These are phyloP conservation scores for Glomeris marginata DNA, from an alignment of 2,888 invertebrate species.

Conservation along the genomic window DNA sequence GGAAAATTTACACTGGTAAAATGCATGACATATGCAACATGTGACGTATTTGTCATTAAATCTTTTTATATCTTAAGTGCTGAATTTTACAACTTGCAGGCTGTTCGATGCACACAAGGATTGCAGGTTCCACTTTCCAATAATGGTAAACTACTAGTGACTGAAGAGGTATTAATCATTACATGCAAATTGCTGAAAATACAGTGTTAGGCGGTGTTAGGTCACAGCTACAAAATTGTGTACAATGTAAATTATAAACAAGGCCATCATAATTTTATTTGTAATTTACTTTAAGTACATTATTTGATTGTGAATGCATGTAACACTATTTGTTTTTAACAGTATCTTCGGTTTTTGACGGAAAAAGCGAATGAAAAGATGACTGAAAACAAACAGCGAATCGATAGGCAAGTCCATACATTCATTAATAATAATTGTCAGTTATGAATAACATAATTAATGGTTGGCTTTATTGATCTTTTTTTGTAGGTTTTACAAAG, in stretches of 20 bases:
- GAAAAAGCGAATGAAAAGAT: constrained; percentile 25
- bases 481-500: not conserved
- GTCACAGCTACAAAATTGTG: too few relatives aligned
- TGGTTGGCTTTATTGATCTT: not conserved
- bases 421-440: not conserved
- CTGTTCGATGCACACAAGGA: constrained; percentile 32
- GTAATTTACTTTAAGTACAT: too few relatives aligned
- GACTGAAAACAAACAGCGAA: constrained; percentile 19
- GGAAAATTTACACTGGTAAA: constrained; percentile 32
- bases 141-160: constrained; percentile 28
- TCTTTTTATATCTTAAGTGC: constrained; percentile 1
- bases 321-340: constrained; percentile 21
- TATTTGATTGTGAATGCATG: not conserved
- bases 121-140: constrained; percentile 33
- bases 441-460: not conserved
- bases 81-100: constrained; percentile 25
- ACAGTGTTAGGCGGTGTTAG: not conserved
- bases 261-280: too few relatives aligned
- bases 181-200: too few relatives aligned
- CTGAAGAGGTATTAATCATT: constrained; percentile 24
- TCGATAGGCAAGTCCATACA: constrained; percentile 12
- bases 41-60: not conserved
- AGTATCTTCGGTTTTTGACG: constrained; percentile 27
- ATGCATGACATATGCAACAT: not conserved
- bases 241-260: too few relatives aligned